Evolutionary conservation across 1,140 invertebrate genomes (phyloP).

Genomic region (Euborellia annulipes): DNA sequence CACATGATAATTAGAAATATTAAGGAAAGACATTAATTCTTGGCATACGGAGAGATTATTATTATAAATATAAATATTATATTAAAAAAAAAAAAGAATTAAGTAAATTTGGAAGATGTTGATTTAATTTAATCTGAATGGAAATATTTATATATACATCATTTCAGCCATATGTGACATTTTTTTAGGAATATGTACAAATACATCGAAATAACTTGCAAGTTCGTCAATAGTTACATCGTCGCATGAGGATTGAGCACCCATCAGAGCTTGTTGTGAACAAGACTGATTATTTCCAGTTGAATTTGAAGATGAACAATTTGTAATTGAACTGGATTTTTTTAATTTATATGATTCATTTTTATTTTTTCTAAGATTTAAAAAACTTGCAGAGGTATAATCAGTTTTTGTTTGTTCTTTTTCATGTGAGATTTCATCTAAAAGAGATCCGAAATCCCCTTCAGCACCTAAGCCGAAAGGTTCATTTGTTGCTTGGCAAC

Average conservation of each 20-base stretch:
- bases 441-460: slow-evolving; percentile 3
- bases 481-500: neutral
- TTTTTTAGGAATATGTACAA: slow-evolving; percentile 87
- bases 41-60: too few species aligned
- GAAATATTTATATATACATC: slow-evolving; percentile 71
- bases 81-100: too few species aligned
- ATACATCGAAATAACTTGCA: slow-evolving; percentile 82
- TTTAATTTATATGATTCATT: neutral
- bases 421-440: neutral
- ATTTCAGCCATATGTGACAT: slow-evolving; percentile 93
- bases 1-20: too few species aligned
- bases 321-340: neutral
- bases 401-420: neutral
- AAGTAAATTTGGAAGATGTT: too few species aligned
- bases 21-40: too few species aligned
- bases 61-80: too few species aligned
- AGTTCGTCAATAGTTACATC: slow-evolving; percentile 69
- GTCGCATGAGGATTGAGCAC: slow-evolving; percentile 41
- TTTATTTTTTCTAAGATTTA: neutral
- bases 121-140: too few species aligned
- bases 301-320: slow-evolving; percentile 20
- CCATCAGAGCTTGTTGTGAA: slow-evolving; percentile 35
- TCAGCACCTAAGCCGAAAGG: neutral
- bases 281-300: slow-evolving; percentile 20
- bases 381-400: neutral